Evolutionary conservation across 2,113 vertebrate species (phyloP).

Genomic region (Chionomys nivalis): DNA sequence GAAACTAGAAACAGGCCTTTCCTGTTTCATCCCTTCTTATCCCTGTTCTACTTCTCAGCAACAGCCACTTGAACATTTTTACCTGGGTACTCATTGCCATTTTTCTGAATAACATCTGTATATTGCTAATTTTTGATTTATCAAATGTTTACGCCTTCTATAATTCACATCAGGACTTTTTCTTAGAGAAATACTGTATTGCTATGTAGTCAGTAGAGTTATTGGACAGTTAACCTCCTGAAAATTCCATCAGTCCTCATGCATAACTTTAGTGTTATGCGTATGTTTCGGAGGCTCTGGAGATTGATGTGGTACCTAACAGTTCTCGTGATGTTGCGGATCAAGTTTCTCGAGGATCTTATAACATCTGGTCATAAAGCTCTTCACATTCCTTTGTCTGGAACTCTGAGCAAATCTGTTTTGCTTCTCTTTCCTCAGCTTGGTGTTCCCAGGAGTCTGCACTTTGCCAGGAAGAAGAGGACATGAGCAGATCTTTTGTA

Average conservation of each 20-base stretch:
- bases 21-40: background rate
- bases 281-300: background rate
- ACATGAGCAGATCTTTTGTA: conserved; percentile 60
- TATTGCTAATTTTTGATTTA: background rate
- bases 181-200: conserved; percentile 20
- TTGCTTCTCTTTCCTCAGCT: conserved; percentile 66
- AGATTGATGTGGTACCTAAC: background rate
- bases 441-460: conserved; percentile 52
- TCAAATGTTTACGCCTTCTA: conserved; percentile 5
- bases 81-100: background rate
- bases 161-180: background rate
- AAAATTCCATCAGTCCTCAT: background rate
- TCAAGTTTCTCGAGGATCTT: background rate
- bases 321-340: background rate
- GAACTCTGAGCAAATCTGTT: conserved; percentile 41
- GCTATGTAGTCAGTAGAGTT: background rate
- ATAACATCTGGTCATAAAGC: background rate
- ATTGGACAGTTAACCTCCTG: background rate
- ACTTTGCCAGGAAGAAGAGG: conserved; percentile 57
- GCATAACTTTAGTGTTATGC: background rate
- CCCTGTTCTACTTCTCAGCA: background rate
- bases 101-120: conserved; percentile 2
- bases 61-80: conserved; percentile 40
- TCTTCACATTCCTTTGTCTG: background rate
- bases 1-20: background rate